phyloP scores from a whole-genome alignment of 2,113 vertebrate species.

The Perccottus glenii region DNA sequence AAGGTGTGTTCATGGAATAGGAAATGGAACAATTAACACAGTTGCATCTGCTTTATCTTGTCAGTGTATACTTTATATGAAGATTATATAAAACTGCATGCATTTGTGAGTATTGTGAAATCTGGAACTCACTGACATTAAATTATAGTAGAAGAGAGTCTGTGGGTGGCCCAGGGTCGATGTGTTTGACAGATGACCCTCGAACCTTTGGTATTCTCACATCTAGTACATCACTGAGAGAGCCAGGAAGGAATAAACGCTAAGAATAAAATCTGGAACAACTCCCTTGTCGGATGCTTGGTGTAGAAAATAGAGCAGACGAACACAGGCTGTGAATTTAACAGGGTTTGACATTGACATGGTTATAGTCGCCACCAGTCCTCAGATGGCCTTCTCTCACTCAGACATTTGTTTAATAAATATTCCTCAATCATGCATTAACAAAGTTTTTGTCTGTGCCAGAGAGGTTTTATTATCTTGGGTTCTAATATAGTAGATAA shows the following conservation, averaged over 20 bases:
- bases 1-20: slow-evolving; percentile 18
- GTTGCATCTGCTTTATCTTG: not conserved
- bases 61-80: not conserved
- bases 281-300: slow-evolving; percentile 65
- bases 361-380: slow-evolving; percentile 15
- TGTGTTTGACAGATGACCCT: slow-evolving; percentile 44
- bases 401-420: not conserved
- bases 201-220: slow-evolving; percentile 63
- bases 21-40: not conserved
- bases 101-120: slow-evolving; percentile 14
- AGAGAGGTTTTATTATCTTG: not conserved
- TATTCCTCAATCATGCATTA: not conserved
- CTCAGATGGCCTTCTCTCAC: slow-evolving; percentile 6
- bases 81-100: not conserved
- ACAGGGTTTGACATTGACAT: slow-evolving; percentile 40
- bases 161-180: slow-evolving; percentile 43
- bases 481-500: not conserved
- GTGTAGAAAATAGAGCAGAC: slow-evolving; percentile 69
- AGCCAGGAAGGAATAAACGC: slow-evolving; percentile 56
- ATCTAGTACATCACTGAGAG: slow-evolving; percentile 60
- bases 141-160: slow-evolving; percentile 23
- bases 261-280: slow-evolving; percentile 82
- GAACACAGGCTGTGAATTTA: slow-evolving; percentile 54
- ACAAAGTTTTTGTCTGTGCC: not conserved
- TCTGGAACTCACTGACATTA: slow-evolving; percentile 46